These are phyloP conservation scores for Toxostoma redivivum DNA, from an alignment of 2,113 vertebrate species.

Conservation along the genomic window DNA sequence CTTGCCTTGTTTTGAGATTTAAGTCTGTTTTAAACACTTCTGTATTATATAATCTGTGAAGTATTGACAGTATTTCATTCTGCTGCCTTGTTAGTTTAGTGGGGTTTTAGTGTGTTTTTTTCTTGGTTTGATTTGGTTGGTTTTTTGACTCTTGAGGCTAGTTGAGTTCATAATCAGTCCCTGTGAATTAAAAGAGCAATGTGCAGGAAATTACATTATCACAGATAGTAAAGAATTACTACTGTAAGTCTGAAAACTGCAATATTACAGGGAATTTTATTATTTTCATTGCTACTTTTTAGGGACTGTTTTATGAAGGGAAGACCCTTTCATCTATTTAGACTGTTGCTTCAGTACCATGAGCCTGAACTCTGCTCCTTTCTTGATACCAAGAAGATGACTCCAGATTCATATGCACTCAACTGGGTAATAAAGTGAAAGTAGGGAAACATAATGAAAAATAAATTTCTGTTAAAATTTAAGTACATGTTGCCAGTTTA, in stretches of 20 bases:
- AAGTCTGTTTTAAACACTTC: neutral
- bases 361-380: slow-evolving; percentile 98
- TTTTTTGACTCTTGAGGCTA: neutral
- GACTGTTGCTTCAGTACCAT: slow-evolving; percentile 96
- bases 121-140: neutral
- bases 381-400: slow-evolving; percentile 98
- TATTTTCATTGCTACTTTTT: slow-evolving; percentile 22
- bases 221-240: neutral
- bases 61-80: neutral
- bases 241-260: neutral
- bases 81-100: neutral
- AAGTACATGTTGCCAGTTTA: neutral
- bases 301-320: slow-evolving; percentile 93
- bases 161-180: neutral
- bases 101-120: neutral
- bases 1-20: neutral
- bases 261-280: neutral
- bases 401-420: slow-evolving; percentile 94
- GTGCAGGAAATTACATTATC: neutral
- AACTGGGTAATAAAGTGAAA: slow-evolving; percentile 89
- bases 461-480: slow-evolving; percentile 59
- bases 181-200: neutral
- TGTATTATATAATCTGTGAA: neutral
- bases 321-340: slow-evolving; percentile 94
- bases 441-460: slow-evolving; percentile 79